Conservation (phyloP, 2,113 vertebrate genomes). For the Xiphophorus hellerii region DNA sequence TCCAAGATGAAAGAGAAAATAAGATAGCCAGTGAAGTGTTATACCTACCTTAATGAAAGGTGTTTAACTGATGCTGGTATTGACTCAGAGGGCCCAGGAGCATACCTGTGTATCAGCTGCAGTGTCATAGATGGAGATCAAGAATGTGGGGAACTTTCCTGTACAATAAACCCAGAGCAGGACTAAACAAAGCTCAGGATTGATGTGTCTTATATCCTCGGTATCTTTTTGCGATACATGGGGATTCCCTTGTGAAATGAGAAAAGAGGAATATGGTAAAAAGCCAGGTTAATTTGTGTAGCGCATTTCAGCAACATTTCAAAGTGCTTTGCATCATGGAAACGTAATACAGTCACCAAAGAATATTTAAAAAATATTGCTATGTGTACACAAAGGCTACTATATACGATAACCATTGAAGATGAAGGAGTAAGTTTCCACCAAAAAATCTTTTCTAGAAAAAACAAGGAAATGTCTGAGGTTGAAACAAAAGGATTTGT, state of each 20-base stretch:
- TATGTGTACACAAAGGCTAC: not conserved
- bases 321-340: no score
- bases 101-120: conserved; percentile 43
- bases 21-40: conserved; percentile 73
- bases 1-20: conserved; percentile 71
- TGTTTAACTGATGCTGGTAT: conserved; percentile 66
- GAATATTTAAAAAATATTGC: not conserved
- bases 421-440: no score
- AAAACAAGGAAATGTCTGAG: no score
- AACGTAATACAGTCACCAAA: conserved; percentile 11
- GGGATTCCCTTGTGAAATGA: conserved; percentile 15
- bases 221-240: conserved; percentile 14
- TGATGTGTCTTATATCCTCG: conserved; percentile 40
- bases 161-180: conserved; percentile 44
- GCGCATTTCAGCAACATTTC: no score
- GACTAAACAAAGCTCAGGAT: conserved; percentile 21
- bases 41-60: conserved; percentile 68
- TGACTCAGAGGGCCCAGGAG: conserved; percentile 51
- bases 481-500: no score
- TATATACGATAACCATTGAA: no score
- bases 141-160: conserved; percentile 43
- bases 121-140: conserved; percentile 66
- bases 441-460: no score
- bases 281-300: no score
- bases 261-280: not conserved